phyloP scores from a whole-genome alignment of 2,888 invertebrate genomes.

The Leptothorax acervorum region DNA sequence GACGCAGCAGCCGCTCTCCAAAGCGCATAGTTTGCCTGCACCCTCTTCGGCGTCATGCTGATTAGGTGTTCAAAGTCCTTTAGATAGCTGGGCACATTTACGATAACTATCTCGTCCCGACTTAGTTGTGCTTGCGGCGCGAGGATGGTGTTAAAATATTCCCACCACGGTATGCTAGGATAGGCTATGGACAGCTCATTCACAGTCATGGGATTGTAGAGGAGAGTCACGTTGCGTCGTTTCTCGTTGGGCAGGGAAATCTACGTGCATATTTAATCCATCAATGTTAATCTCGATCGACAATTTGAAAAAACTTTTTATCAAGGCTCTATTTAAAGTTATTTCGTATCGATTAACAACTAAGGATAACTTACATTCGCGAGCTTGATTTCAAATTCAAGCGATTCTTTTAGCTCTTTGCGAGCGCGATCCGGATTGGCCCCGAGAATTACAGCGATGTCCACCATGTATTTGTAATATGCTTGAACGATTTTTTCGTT shows the following conservation, averaged over 20 bases:
- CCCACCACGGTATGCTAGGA: constrained; percentile 92
- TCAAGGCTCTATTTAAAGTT: not conserved
- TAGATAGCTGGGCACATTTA: constrained; percentile 94
- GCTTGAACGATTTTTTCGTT: constrained; percentile 94
- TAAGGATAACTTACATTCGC: constrained; percentile 92
- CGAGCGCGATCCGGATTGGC: constrained; percentile 89
- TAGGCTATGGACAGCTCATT: constrained; percentile 91
- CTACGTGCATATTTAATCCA: constrained; percentile 58
- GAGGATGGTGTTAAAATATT: constrained; percentile 94
- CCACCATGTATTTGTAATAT: constrained; percentile 95
- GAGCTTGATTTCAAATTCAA: constrained; percentile 95
- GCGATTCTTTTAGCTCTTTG: constrained; percentile 91
- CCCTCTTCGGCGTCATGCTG: constrained; percentile 88
- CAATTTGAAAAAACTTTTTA: not conserved
- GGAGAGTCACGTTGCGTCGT: constrained; percentile 94
- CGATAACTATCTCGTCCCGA: constrained; percentile 92
- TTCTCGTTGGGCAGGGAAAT: constrained; percentile 91
- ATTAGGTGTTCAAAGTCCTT: constrained; percentile 89
- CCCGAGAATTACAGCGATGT: constrained; percentile 94
- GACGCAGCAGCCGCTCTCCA: constrained; percentile 95
- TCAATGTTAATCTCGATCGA: not conserved
- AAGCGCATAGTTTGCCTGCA: constrained; percentile 96
- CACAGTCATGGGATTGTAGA: constrained; percentile 97
- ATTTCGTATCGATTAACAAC: not conserved
- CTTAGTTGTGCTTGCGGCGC: constrained; percentile 88